A percentile compares a stretch with the other conserved stretches of the same genome.
phyloP scores from a whole-genome alignment of 2,797 vertebrate genomes.

The Euphonia xanthogaster region DNA sequence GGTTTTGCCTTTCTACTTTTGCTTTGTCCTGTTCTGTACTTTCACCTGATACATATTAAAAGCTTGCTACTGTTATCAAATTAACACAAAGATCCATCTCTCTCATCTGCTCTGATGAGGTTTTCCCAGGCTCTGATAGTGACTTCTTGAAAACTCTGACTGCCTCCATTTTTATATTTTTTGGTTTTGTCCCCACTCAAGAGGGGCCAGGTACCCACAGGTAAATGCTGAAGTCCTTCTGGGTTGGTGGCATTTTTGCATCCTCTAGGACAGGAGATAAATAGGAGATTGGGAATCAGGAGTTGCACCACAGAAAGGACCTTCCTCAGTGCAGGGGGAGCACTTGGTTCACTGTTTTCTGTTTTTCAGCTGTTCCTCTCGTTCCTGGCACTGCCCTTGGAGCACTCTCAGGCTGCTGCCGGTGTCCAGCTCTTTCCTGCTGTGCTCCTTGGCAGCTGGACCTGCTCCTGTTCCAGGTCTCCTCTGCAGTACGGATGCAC shows the following conservation, averaged over 20 bases:
- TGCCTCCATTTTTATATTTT: neutral
- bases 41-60: neutral
- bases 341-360: neutral
- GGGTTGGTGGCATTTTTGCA: neutral
- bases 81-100: neutral
- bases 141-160: neutral
- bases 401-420: neutral
- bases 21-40: neutral
- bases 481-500: fast-evolving
- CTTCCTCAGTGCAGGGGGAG: neutral
- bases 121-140: neutral
- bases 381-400: neutral
- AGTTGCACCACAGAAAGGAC: neutral
- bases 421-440: neutral
- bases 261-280: neutral
- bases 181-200: fast-evolving
- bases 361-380: neutral
- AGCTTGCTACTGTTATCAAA: neutral
- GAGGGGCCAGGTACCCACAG: neutral
- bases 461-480: neutral
- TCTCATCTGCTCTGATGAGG: neutral
- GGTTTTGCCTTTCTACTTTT: neutral
- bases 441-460: neutral
- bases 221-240: neutral
- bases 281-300: neutral